Evolutionary conservation across 2,113 vertebrate genomes (phyloP).

Genomic region (Hystrix brachyura): DNA sequence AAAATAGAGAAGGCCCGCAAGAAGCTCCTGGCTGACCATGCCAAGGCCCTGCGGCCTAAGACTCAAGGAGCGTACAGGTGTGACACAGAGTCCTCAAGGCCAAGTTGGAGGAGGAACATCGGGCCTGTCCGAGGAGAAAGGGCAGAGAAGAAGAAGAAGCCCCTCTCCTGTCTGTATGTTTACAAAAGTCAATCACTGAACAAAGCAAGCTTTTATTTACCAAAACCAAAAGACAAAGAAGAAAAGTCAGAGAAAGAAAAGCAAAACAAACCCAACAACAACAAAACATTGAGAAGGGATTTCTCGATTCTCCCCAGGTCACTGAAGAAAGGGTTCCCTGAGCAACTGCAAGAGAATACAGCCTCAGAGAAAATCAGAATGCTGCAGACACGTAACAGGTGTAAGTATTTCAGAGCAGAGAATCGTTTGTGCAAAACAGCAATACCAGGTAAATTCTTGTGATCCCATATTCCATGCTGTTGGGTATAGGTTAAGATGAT

Average conservation of each 20-base stretch:
- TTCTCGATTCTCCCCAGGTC: background rate
- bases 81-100: slow-evolving; percentile 92
- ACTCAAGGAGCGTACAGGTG: slow-evolving; percentile 91
- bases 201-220: background rate
- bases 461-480: background rate
- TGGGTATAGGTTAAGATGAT: background rate
- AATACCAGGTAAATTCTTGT: background rate
- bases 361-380: background rate
- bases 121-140: slow-evolving; percentile 93
- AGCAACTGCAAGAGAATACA: background rate
- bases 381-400: background rate
- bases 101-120: slow-evolving; percentile 94
- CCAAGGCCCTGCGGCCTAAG: slow-evolving; percentile 92
- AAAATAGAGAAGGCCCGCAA: slow-evolving; percentile 95
- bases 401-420: background rate
- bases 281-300: background rate
- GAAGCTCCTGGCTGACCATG: slow-evolving; percentile 94
- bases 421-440: slow-evolving; percentile 2
- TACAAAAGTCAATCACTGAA: background rate
- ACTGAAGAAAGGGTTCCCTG: background rate
- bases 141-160: slow-evolving; percentile 91
- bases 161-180: background rate
- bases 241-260: background rate
- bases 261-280: background rate
- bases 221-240: background rate